These are phyloP conservation scores for Agrochola litura DNA, from an alignment of 2,888 invertebrate species.

Conservation along the genomic window DNA sequence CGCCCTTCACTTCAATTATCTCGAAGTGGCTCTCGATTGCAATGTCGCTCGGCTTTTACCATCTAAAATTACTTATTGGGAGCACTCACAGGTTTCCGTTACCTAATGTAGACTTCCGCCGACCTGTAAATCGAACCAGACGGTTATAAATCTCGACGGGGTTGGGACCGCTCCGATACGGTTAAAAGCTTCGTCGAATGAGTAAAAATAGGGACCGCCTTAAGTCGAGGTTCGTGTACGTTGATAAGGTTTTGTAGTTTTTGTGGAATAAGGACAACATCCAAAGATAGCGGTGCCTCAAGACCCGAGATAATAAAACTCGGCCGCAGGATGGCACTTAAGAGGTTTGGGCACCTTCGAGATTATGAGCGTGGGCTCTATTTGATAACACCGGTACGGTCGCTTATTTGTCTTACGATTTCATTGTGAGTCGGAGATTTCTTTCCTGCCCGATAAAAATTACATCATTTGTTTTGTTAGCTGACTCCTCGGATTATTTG, in stretches of 20 bases:
- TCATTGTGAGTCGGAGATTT: constrained; percentile 73
- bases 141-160: constrained; percentile 85
- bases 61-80: constrained; percentile 80
- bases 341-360: constrained; percentile 79
- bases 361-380: constrained; percentile 79
- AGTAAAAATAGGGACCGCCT: constrained; percentile 85
- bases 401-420: constrained; percentile 83
- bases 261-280: constrained; percentile 84
- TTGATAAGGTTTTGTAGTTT: constrained; percentile 88
- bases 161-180: constrained; percentile 83
- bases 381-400: constrained; percentile 80
- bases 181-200: constrained; percentile 86
- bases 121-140: constrained; percentile 85
- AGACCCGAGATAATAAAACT: constrained; percentile 83
- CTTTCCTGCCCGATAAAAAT: constrained; percentile 68
- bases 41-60: constrained; percentile 77
- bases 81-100: constrained; percentile 85
- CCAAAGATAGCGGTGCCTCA: constrained; percentile 84
- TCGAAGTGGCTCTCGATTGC: constrained; percentile 72
- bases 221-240: constrained; percentile 89
- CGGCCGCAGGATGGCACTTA: constrained; percentile 81
- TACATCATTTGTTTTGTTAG: constrained; percentile 67
- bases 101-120: constrained; percentile 85
- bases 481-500: constrained; percentile 75
- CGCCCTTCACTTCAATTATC: constrained; percentile 77